phyloP scores from a whole-genome alignment of 2,888 invertebrate species.

The Leucoma salicis region DNA sequence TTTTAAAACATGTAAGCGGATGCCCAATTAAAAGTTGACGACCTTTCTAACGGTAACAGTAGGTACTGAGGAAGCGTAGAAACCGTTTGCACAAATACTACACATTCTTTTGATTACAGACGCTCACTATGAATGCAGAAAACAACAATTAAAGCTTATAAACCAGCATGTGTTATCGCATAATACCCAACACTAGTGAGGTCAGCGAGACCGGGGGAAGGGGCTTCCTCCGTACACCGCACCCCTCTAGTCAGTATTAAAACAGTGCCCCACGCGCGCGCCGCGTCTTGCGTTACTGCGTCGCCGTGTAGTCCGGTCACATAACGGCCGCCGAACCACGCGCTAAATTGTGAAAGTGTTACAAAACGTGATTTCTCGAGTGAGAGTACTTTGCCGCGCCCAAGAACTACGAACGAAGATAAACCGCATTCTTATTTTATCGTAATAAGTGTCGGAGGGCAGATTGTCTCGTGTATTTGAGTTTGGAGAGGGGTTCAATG shows the following conservation, averaged over 20 bases:
- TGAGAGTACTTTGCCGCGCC: constrained; percentile 64
- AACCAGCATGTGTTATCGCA: constrained; percentile 31
- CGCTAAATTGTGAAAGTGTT: constrained; percentile 79
- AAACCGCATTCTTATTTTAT: constrained; percentile 37
- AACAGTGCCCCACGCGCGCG: constrained; percentile 63
- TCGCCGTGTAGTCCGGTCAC: constrained; percentile 59
- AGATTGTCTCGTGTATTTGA: constrained; percentile 61
- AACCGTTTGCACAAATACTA: no score
- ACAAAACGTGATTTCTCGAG: constrained; percentile 66
- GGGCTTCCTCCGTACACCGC: constrained; percentile 34
- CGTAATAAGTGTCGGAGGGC: constrained; percentile 55
- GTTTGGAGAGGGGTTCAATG: constrained; percentile 76
- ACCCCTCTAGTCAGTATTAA: constrained; percentile 56
- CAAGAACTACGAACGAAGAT: constrained; percentile 34
- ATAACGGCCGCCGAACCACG: constrained; percentile 55
- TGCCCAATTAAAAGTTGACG: no score
- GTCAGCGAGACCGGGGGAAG: constrained; percentile 47
- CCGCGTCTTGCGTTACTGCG: constrained; percentile 70
- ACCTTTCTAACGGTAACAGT: no score
- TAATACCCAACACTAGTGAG: constrained; percentile 58
- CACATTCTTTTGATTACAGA: no score
- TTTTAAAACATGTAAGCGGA: no score
- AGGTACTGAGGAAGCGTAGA: no score
- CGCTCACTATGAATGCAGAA: no score
- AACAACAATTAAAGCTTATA: no score